Evolutionary conservation across 1,140 invertebrate genomes (phyloP), one percentile per base, ranked within the genome.

Genomic region (Holotrichia oblita): DNA sequence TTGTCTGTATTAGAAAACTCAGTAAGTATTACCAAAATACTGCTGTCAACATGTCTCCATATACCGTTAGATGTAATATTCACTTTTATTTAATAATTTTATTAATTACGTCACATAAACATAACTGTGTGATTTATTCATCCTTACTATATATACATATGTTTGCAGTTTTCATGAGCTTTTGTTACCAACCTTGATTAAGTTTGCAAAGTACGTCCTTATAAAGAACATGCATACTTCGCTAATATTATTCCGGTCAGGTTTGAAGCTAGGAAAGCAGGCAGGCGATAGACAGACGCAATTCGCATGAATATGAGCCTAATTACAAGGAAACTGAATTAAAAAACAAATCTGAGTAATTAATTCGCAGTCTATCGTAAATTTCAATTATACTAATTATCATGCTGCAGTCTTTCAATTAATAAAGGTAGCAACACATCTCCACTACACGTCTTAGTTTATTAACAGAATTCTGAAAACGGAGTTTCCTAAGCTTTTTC

Each of bases 221-320:
- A 55, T 55, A 55, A 55, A 55, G 48, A 14, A 55, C 17, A 55
- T 55, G 48, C 48, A 55, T 55, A 17, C n/a, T 55, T 55, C 48
- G 14, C 17, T 55, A n/a, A 55, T 55, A 55, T 55, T 55, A 55
- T 55, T 55, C 48, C 48, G 14, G 12, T 55, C 48, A 55, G 48
- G 48, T 55, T 55, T 14, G 6, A 55, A 55, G 48, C 48, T 55
- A 17, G 12, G 48, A 55, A 55, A 55, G 48, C 48, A 55, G n/a
- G n/a, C n/a, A n/a, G 12, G n/a, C 48, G 14, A 55, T 17, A n/a
- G 48, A 55, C n/a, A 55, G 48, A 55, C 48, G 48, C 14, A 17
- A 17, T 55, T 17, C 48, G 48, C 48, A 55, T 55, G 48, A 55
- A 55, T 55, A 55, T 17, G 48, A 17, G n/a, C 48, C 48, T 17